phyloP scores from a whole-genome alignment of 1,140 invertebrate genomes.

The Gonatopus flavifemur region DNA sequence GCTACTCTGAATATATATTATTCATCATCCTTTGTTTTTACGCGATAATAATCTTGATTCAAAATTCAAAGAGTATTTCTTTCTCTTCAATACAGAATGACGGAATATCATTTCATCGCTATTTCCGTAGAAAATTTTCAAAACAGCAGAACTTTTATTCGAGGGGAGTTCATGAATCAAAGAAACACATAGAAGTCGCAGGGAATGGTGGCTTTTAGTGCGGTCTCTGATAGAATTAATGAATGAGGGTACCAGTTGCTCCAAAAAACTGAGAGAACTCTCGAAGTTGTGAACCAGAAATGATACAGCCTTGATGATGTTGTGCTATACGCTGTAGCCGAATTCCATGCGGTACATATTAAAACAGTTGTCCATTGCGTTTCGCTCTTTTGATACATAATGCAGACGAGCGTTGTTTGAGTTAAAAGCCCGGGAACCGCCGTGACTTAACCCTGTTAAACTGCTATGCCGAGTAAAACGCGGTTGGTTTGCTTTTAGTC shows the following conservation, averaged over 20 bases:
- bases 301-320: slow-evolving; percentile 1
- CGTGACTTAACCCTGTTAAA: slow-evolving; percentile 58
- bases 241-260: too few relatives aligned
- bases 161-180: too few relatives aligned
- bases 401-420: slow-evolving; percentile 55
- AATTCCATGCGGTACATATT: slow-evolving; percentile 51
- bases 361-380: slow-evolving; percentile 50
- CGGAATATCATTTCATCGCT: too few relatives aligned
- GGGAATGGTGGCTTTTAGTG: slow-evolving; percentile 16
- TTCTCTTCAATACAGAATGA: too few relatives aligned
- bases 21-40: too few relatives aligned
- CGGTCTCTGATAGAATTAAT: slow-evolving; percentile 30
- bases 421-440: slow-evolving; percentile 57
- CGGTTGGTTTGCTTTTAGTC: slow-evolving; percentile 56
- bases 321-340: too few relatives aligned
- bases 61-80: too few relatives aligned
- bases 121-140: too few relatives aligned
- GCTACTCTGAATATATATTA: too few relatives aligned
- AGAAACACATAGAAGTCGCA: too few relatives aligned
- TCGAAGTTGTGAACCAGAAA: not conserved
- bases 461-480: slow-evolving; percentile 58
- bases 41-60: too few relatives aligned
- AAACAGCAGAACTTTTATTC: too few relatives aligned
- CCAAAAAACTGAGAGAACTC: not conserved
- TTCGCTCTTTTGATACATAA: slow-evolving; percentile 58